Conservation (phyloP, 2,113 vertebrate species). For the Brachyhypopomus gauderio region DNA sequence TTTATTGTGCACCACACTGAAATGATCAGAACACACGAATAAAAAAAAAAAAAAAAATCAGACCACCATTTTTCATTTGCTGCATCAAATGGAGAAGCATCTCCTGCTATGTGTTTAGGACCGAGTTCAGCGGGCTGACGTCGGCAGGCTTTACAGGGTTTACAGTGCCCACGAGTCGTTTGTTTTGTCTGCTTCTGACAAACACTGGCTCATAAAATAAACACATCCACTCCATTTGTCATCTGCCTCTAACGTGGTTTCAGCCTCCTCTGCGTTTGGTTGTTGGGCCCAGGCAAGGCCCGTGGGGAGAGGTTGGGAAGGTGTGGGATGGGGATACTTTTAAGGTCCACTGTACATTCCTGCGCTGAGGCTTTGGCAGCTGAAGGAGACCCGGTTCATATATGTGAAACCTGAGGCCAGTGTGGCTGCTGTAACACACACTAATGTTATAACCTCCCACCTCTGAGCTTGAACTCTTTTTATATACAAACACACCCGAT, state of each 20-base stretch:
- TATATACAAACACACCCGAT: not conserved
- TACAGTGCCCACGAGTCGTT: not conserved
- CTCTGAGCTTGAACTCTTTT: slow-evolving; percentile 9
- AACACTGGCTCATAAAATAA: slow-evolving; percentile 31
- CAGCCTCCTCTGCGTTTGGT: slow-evolving; percentile 28
- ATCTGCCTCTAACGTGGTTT: slow-evolving; percentile 13
- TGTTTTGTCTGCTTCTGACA: slow-evolving; percentile 18
- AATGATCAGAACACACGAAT: no score
- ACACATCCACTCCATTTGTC: slow-evolving; percentile 22
- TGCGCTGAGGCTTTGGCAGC: slow-evolving; percentile 32
- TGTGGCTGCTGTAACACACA: slow-evolving; percentile 25
- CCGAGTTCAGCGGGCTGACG: not conserved
- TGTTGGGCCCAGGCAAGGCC: slow-evolving; percentile 22
- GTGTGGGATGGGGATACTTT: slow-evolving; percentile 8
- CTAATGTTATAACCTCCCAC: slow-evolving; percentile 36
- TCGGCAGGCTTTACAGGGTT: not conserved
- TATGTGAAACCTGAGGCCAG: slow-evolving; percentile 50
- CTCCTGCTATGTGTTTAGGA: not conserved
- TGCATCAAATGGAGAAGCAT: not conserved
- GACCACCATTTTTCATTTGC: no score
- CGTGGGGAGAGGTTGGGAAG: not conserved
- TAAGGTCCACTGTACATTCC: slow-evolving; percentile 47
- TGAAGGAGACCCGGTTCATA: slow-evolving; percentile 42
- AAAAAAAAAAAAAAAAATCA: no score
- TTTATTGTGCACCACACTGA: no score